phyloP scores from a whole-genome alignment of 2,888 invertebrate species.

The Drosophila niveifrons region DNA sequence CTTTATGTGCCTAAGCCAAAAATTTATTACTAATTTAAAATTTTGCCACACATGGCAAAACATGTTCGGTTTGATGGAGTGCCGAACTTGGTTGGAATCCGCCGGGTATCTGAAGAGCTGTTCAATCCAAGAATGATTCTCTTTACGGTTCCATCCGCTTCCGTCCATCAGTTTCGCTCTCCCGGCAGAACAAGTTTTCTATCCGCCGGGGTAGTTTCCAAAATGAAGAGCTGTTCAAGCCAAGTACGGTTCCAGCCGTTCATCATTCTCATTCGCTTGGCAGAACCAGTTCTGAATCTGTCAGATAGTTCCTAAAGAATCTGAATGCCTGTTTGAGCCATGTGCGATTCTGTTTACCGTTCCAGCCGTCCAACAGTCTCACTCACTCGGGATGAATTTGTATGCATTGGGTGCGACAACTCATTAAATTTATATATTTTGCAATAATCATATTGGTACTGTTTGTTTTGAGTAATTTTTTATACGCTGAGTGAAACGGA shows the following conservation, averaged over 20 bases:
- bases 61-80: background rate
- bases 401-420: conserved; percentile 50
- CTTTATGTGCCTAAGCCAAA: background rate
- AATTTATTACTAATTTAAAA: background rate
- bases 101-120: no score
- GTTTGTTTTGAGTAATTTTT: conserved; percentile 32
- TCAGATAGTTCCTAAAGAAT: background rate
- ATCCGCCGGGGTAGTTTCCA: no score
- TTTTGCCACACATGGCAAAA: background rate
- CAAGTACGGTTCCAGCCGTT: no score
- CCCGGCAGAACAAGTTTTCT: no score
- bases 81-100: no score
- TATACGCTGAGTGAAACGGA: conserved; percentile 33
- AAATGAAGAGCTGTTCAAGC: no score
- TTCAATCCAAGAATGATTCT: no score
- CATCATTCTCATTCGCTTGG: no score
- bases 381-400: conserved; percentile 49
- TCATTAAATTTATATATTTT: conserved; percentile 69
- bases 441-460: conserved; percentile 61
- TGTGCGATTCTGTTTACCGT: conserved; percentile 10
- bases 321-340: background rate
- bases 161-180: no score
- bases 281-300: background rate
- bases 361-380: conserved; percentile 21
- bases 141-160: no score